These are phyloP conservation scores for Bombus difficillimus DNA, from an alignment of 1,140 invertebrate species.

Conservation along the genomic window DNA sequence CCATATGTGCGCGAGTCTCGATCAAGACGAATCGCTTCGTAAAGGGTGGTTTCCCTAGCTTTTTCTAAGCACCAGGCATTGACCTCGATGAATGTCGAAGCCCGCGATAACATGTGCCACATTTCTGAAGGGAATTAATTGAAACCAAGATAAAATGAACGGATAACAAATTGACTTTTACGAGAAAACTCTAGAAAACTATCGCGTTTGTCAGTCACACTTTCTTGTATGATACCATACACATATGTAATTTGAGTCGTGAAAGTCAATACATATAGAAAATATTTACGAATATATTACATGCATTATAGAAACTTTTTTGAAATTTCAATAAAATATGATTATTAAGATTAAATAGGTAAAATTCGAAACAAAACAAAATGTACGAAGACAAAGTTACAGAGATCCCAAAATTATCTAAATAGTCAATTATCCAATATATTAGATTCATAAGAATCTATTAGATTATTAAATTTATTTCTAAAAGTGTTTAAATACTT, in stretches of 20 bases:
- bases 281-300: too few species aligned
- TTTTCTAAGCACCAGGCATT: neutral
- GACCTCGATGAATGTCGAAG: neutral
- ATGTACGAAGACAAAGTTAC: too few species aligned
- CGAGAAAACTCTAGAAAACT: neutral
- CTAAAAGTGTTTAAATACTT: neutral
- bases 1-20: neutral
- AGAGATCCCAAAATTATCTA: too few species aligned
- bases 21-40: constrained; percentile 16
- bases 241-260: too few species aligned
- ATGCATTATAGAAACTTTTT: too few species aligned
- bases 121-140: constrained; percentile 9
- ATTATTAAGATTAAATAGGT: too few species aligned
- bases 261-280: too few species aligned
- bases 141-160: neutral
- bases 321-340: too few species aligned
- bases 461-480: neutral
- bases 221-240: too few species aligned
- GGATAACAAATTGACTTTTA: neutral
- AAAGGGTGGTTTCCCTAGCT: constrained; percentile 25
- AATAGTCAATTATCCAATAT: too few species aligned
- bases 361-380: too few species aligned
- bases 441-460: too few species aligned
- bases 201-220: neutral
- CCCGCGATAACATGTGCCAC: neutral